A percentile compares a stretch with the other conserved stretches of the same genome.
phyloP scores from a whole-genome alignment of 2,797 vertebrate species.

The Schizothorax lantsangensis region DNA sequence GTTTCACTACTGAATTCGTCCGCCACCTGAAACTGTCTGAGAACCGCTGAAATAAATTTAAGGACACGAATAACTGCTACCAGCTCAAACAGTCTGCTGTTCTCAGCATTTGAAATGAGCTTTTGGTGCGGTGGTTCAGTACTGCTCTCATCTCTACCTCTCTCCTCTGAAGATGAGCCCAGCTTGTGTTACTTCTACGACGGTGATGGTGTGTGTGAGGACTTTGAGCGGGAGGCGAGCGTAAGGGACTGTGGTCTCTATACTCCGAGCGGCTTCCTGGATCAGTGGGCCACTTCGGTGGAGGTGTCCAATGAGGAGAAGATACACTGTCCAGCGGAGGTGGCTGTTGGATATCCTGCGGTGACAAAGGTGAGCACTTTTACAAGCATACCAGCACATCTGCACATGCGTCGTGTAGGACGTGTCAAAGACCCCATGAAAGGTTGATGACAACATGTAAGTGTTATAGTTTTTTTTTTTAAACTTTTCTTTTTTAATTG shows the following conservation, averaged over 20 bases:
- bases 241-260: constrained; percentile 87
- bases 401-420: not conserved
- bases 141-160: constrained; percentile 14
- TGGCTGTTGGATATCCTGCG: constrained; percentile 84
- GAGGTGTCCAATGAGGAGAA: constrained; percentile 83
- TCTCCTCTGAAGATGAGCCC: constrained; percentile 79
- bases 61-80: not conserved
- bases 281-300: constrained; percentile 87
- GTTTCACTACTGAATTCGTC: not conserved
- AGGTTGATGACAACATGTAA: not conserved
- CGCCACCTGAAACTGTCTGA: not conserved
- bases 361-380: constrained; percentile 81
- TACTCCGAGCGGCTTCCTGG: constrained; percentile 85
- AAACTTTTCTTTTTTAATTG: too few relatives aligned
- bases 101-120: not conserved
- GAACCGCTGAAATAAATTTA: not conserved
- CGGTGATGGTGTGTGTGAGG: constrained; percentile 87
- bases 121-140: not conserved
- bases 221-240: constrained; percentile 86
- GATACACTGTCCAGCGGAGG: constrained; percentile 82
- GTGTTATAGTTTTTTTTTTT: not conserved
- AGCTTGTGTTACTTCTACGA: constrained; percentile 88
- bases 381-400: constrained; percentile 3
- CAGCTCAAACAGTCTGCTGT: not conserved
- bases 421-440: not conserved